Evolutionary conservation across 2,113 vertebrate genomes (phyloP).

Genomic region (Enhydra lutris): DNA sequence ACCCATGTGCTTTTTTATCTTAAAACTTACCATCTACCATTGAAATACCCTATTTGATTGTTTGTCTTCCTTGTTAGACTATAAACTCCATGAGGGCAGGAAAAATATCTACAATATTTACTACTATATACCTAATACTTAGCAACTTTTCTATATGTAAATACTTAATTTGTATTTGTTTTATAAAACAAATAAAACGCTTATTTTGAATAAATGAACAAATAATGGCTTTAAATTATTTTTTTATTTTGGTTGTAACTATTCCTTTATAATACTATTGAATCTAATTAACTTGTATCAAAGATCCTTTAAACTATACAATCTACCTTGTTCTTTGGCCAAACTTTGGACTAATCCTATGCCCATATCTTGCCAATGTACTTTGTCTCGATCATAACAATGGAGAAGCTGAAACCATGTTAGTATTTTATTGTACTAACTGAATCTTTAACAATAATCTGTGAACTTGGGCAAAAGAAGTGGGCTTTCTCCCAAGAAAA

Average conservation of each 20-base stretch:
- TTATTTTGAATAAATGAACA: neutral
- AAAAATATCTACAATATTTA: neutral
- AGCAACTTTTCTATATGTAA: neutral
- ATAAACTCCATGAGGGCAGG: neutral
- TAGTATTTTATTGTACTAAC: neutral
- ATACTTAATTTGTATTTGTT: neutral
- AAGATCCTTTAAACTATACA: neutral
- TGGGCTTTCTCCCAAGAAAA: neutral
- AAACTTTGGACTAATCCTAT: neutral
- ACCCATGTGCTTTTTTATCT: neutral
- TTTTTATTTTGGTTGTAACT: neutral
- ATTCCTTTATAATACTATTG: neutral
- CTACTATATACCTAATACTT: neutral
- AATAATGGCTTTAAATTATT: neutral
- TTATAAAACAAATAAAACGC: neutral
- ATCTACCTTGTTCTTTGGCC: neutral
- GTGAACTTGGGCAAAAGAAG: neutral
- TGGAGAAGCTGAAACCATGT: neutral
- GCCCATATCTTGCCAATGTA: neutral
- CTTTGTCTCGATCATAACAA: neutral
- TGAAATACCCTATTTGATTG: neutral
- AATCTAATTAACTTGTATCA: neutral
- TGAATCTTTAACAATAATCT: neutral
- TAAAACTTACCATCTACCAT: neutral
- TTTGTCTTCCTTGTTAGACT: neutral